Conservation (phyloP, 2,888 invertebrate species). For the Ommatoiulus sabulosus region DNA sequence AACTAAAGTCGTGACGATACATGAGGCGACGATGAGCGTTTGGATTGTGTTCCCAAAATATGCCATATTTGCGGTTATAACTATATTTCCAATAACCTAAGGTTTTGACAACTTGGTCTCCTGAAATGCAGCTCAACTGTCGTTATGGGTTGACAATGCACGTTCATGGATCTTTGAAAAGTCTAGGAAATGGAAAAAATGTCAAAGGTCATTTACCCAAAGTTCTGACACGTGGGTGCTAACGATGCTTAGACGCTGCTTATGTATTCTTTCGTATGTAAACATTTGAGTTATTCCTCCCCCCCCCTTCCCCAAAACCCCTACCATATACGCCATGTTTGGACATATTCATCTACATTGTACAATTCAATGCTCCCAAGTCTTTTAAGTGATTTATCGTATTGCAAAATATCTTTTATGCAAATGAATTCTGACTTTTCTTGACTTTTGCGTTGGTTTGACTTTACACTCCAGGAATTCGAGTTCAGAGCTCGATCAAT, state of each 20-base stretch:
- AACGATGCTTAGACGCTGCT: neutral
- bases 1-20: neutral
- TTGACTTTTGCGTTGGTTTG: no score
- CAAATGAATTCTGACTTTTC: no score
- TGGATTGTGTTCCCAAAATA: neutral
- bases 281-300: neutral
- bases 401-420: no score
- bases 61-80: neutral
- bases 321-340: no score
- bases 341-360: no score
- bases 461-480: no score
- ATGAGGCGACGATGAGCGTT: neutral
- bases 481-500: no score
- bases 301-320: neutral
- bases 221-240: neutral
- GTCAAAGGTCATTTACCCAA: constrained; percentile 20
- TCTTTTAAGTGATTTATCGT: no score
- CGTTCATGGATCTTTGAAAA: neutral
- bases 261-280: constrained; percentile 7
- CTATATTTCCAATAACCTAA: neutral
- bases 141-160: neutral
- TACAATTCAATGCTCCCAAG: neutral
- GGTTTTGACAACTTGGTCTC: neutral
- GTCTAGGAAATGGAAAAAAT: neutral
- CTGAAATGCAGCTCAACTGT: neutral